These are phyloP conservation scores for Kradibia gibbosae DNA, from an alignment of 1,140 invertebrate genomes.

Conservation along the genomic window DNA sequence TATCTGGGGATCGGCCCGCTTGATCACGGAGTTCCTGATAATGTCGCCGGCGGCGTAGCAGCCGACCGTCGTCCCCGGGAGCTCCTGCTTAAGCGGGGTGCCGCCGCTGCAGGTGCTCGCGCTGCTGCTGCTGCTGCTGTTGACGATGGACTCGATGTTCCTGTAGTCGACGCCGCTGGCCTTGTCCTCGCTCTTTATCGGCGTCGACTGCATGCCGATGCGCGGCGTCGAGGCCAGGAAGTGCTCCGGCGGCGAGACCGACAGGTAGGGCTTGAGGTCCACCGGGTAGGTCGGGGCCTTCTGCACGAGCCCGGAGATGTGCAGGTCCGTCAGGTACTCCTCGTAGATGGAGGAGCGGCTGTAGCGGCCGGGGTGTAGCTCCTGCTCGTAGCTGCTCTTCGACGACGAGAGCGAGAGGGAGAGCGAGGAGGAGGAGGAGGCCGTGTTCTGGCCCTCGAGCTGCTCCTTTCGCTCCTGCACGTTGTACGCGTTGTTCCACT, in stretches of 20 bases:
- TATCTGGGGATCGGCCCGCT: slow-evolving; percentile 54
- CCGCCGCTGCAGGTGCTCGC: slow-evolving; percentile 8
- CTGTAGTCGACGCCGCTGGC: slow-evolving; percentile 67
- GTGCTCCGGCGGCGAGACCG: slow-evolving; percentile 59
- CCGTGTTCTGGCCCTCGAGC: slow-evolving; percentile 48
- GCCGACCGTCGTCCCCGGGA: neutral
- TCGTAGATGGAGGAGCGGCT: slow-evolving; percentile 58
- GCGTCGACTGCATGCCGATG: slow-evolving; percentile 68
- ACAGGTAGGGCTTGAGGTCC: slow-evolving; percentile 47
- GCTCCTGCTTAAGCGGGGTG: slow-evolving; percentile 14
- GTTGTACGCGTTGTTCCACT: slow-evolving; percentile 71
- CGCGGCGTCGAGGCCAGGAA: slow-evolving; percentile 54
- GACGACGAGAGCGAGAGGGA: slow-evolving; percentile 22
- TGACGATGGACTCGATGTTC: slow-evolving; percentile 70
- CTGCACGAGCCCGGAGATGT: slow-evolving; percentile 22
- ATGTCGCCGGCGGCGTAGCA: slow-evolving; percentile 50
- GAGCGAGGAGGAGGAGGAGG: slow-evolving; percentile 2
- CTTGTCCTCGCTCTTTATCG: slow-evolving; percentile 67
- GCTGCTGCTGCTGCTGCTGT: slow-evolving; percentile 39
- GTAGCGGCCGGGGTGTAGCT: slow-evolving; percentile 33
- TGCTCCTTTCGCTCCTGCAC: slow-evolving; percentile 60
- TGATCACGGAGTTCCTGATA: slow-evolving; percentile 66
- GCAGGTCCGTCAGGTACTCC: slow-evolving; percentile 63
- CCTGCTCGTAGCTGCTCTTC: slow-evolving; percentile 44
- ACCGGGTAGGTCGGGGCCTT: slow-evolving; percentile 25